Conservation (phyloP, 2,113 vertebrate genomes). For the Myanophis thanlyinensis region DNA sequence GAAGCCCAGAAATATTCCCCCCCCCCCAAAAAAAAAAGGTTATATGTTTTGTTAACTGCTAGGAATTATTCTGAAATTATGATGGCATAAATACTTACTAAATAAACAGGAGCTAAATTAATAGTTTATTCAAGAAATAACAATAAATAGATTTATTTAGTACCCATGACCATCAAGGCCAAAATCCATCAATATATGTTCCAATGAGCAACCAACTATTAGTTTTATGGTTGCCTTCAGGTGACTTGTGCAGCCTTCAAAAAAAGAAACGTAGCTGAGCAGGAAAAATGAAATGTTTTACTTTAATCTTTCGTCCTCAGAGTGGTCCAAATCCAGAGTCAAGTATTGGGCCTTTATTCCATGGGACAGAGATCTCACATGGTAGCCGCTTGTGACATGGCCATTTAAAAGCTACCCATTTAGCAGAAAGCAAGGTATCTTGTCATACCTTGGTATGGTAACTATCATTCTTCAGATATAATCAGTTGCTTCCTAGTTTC, state of each 20-base stretch:
- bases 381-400: neutral
- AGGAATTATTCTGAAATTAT: neutral
- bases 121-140: neutral
- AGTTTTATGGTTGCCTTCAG: neutral
- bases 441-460: neutral
- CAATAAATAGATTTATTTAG: neutral
- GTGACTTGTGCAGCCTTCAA: neutral
- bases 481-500: neutral
- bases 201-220: neutral
- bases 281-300: neutral
- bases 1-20: neutral
- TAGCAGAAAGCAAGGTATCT: neutral
- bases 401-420: neutral
- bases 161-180: neutral
- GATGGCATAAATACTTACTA: neutral
- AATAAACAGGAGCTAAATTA: neutral
- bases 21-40: neutral
- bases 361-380: neutral
- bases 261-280: neutral
- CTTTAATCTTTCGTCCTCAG: neutral
- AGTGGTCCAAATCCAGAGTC: neutral
- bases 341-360: neutral
- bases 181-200: neutral
- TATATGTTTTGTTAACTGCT: neutral
- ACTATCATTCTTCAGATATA: neutral